Base-by-base conservation (phyloP, 2,888 invertebrate genomes). In the Ichneumon xanthorius region DNA sequence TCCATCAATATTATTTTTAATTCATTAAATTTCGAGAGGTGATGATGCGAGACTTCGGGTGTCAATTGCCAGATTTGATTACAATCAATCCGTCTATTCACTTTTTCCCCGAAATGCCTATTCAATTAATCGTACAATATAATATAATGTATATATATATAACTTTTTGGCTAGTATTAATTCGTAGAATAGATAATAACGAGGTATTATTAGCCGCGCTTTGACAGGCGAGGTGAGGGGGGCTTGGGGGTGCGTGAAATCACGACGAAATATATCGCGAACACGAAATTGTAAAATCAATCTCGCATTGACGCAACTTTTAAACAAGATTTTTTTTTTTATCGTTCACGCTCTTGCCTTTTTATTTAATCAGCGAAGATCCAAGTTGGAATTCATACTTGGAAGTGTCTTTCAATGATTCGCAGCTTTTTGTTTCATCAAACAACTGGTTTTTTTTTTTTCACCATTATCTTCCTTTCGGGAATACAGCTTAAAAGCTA, bases 121-220 rank as follows among this genome's bases (percentile, higher is more conserved):
- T 55, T 85, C 45, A 79, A 55, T 82, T 79, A 82, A 78, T 70
- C 70, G 73, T 81, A 82, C 65, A 82, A 80, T 80, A 80, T 80
- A 73, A 76, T 71, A 76, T 65, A 73, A 65, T 65, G 37, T 67
- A 67, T 67, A 65, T 61, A 72, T 72, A 73, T 71, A 85, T 82
- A 79, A 86, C 82, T 88, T 90, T 91, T 93, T 91, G 90, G 91
- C 91, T 92, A 91, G 88, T 90, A 90, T 90, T 87, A 88, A 89
- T 90, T 90, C 87, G 86, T 90, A 90, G 87, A 90, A 89, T 92
- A 90, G 90, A 89, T 78, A 73, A 89, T 91, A 92, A 92, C 90
- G 91, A 92, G 92, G 92, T 92, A 91, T 91, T 83, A 86, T 90
- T 88, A 55, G 68, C 45, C 75, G 75, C 73, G 55, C 55, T 55